These are phyloP conservation scores for Pseudomyrmex pallidus DNA, from an alignment of 1,140 invertebrate species.

Conservation along the genomic window DNA sequence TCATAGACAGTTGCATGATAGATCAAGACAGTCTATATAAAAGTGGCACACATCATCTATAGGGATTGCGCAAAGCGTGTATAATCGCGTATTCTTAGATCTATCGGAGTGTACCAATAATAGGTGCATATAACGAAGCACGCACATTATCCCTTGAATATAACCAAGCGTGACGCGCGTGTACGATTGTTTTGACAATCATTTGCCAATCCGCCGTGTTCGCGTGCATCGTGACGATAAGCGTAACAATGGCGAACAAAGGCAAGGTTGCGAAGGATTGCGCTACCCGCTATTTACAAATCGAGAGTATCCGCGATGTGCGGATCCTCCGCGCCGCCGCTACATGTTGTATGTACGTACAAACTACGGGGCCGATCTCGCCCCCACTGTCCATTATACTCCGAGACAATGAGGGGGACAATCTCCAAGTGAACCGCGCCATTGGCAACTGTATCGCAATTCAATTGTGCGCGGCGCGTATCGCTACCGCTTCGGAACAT, in stretches of 20 bases:
- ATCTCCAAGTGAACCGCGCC: slow-evolving; percentile 28
- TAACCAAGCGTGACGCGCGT: slow-evolving; percentile 12
- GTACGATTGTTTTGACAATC: slow-evolving; percentile 49
- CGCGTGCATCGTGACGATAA: slow-evolving; percentile 33
- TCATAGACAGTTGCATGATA: too few relatives aligned
- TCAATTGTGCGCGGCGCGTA: slow-evolving; percentile 60
- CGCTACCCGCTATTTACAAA: slow-evolving; percentile 50
- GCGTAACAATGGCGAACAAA: slow-evolving; percentile 53
- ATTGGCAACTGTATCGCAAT: slow-evolving; percentile 54
- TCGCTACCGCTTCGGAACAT: slow-evolving; percentile 40
- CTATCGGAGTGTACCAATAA: too few relatives aligned
- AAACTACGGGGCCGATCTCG: neutral
- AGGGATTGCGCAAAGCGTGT: too few relatives aligned
- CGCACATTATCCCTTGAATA: neutral
- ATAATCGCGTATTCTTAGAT: too few relatives aligned
- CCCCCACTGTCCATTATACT: slow-evolving; percentile 44
- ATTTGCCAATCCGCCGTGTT: slow-evolving; percentile 36
- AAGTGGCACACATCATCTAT: too few relatives aligned
- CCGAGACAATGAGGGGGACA: slow-evolving; percentile 37
- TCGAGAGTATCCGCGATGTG: slow-evolving; percentile 5
- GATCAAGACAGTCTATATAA: too few relatives aligned
- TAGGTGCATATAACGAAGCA: neutral
- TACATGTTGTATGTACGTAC: neutral
- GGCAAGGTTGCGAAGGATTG: slow-evolving; percentile 45
- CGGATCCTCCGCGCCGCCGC: too few relatives aligned